Conservation (phyloP, 2,888 invertebrate species). For the Theodoxus fluviatilis region DNA sequence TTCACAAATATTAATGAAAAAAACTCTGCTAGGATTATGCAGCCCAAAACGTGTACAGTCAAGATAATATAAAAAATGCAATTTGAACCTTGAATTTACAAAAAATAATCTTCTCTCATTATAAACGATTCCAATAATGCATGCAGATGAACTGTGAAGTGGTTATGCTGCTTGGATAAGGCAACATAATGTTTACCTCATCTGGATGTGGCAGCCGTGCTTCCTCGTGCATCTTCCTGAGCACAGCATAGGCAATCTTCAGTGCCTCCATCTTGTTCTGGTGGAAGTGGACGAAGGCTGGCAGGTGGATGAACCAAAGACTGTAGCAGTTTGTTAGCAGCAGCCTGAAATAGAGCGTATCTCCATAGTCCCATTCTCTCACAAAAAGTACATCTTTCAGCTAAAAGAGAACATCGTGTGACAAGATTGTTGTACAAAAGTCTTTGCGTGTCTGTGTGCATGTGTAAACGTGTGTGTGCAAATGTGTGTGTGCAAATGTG, state of each 20-base stretch:
- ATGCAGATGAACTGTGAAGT: too few species aligned
- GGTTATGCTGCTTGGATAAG: too few species aligned
- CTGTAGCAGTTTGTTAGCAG: slow-evolving; percentile 71
- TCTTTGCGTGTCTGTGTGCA: too few species aligned
- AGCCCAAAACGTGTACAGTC: too few species aligned
- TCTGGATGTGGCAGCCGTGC: slow-evolving; percentile 84
- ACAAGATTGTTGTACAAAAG: background rate
- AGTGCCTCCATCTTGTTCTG: slow-evolving; percentile 80
- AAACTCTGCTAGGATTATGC: too few species aligned
- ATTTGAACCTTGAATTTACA: too few species aligned
- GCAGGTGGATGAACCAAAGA: slow-evolving; percentile 94
- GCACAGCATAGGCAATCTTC: slow-evolving; percentile 82
- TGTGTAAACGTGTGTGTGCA: too few species aligned
- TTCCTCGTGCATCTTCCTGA: slow-evolving; percentile 87
- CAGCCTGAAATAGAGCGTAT: slow-evolving; percentile 53
- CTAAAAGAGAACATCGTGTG: background rate
- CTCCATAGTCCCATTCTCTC: background rate
- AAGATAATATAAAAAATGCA: too few species aligned
- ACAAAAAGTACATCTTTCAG: background rate
- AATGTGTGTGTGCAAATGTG: too few species aligned
- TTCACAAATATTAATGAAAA: background rate
- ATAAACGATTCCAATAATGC: too few species aligned
- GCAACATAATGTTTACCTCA: slow-evolving; percentile 73
- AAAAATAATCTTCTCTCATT: too few species aligned
- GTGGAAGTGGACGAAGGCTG: slow-evolving; percentile 77